Percentiles rank a stretch among this genome's conserved stretches.
Evolutionary conservation across 2,888 invertebrate species (phyloP).

Genomic region (Argyresthia goedartella): DNA sequence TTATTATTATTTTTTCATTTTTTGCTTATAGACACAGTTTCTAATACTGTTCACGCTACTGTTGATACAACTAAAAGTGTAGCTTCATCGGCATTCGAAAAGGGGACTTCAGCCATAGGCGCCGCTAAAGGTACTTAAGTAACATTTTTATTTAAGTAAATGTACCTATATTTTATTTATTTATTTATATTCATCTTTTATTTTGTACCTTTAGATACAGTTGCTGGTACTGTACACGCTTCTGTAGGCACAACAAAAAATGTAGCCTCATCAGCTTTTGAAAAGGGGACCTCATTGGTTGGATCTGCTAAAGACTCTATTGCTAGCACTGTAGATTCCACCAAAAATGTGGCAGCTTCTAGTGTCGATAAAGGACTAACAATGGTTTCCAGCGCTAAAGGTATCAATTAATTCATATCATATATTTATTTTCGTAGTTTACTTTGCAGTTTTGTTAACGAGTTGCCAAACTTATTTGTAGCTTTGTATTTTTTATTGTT

Average conservation of each 20-base stretch:
- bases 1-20: neutral
- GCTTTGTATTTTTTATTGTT: neutral
- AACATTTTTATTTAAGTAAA: neutral
- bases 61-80: conserved; percentile 55
- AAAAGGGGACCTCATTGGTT: conserved; percentile 29
- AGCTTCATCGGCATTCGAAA: conserved; percentile 51
- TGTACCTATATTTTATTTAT: neutral
- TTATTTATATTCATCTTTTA: neutral
- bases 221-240: conserved; percentile 27
- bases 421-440: neutral
- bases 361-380: conserved; percentile 12
- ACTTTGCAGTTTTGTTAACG: too few relatives aligned
- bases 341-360: conserved; percentile 10
- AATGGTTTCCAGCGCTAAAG: conserved; percentile 9
- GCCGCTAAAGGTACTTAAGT: conserved; percentile 6
- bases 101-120: conserved; percentile 30
- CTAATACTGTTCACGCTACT: conserved; percentile 20
- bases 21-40: conserved; percentile 14
- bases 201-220: conserved; percentile 24
- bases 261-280: conserved; percentile 30
- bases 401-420: conserved; percentile 2
- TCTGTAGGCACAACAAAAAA: conserved; percentile 42
- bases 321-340: conserved; percentile 11
- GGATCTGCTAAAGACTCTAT: conserved; percentile 17
- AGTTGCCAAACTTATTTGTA: neutral